A percentile compares a stretch with the other conserved stretches of the same genome.
phyloP scores from a whole-genome alignment of 2,888 invertebrate genomes.

The Copidosoma aretas region DNA sequence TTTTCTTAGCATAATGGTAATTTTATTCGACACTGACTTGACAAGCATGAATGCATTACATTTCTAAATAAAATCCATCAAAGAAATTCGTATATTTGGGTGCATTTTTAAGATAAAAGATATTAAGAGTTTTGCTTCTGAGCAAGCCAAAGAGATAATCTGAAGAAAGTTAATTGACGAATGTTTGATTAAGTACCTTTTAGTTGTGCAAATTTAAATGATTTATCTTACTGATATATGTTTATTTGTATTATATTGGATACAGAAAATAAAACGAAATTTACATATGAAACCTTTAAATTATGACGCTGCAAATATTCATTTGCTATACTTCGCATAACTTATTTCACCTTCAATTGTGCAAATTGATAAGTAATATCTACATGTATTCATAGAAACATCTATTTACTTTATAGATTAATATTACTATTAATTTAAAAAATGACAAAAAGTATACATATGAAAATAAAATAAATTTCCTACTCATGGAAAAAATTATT shows the following conservation, averaged over 20 bases:
- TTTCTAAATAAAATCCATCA: too few relatives aligned
- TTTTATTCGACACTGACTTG: too few relatives aligned
- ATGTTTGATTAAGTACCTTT: neutral
- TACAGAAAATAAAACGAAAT: constrained; percentile 19
- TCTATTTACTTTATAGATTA: constrained; percentile 19
- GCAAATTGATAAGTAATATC: constrained; percentile 18
- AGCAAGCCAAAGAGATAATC: constrained; percentile 29
- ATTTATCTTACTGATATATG: constrained; percentile 21
- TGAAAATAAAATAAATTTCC: constrained; percentile 10
- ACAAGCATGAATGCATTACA: too few relatives aligned
- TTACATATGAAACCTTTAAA: constrained; percentile 16
- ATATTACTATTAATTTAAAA: neutral
- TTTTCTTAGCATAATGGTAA: too few relatives aligned
- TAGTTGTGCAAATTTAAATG: too few relatives aligned
- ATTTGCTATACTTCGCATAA: constrained; percentile 25
- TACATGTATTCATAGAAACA: constrained; percentile 12
- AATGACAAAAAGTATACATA: constrained; percentile 17
- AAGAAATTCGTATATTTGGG: too few relatives aligned
- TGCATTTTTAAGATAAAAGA: neutral
- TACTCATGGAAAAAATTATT: constrained; percentile 24
- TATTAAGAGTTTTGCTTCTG: constrained; percentile 26
- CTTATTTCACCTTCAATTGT: constrained; percentile 16
- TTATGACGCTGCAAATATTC: neutral
- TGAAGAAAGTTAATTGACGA: constrained; percentile 21
- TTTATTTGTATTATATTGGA: constrained; percentile 34